Base-by-base conservation (phyloP, 2,888 invertebrate species). In the Ophion ventricosus region DNA sequence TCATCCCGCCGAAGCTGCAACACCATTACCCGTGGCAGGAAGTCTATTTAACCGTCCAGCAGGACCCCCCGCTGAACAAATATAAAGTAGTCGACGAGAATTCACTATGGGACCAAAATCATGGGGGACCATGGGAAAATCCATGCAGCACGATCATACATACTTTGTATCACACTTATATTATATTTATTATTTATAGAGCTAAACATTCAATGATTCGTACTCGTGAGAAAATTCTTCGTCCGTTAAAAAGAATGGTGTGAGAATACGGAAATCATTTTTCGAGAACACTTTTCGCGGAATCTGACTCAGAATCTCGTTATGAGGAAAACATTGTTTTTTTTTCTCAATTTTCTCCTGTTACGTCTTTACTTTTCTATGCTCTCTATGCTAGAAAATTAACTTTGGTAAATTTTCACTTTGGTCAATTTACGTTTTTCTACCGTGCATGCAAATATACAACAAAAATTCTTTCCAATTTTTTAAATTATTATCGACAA, bases 151-250 rank as follows among this genome's bases (percentile, higher is more conserved):
- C 20, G 2, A 26, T 7, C 54, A 59, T 20, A 25, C 40, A 14
- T 70, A 56, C 54, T 29, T 56, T 56, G 26, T 56, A 72, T 57
- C n/a, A n/a, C 70, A 57, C 63, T 73, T 56, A 1, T 4, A 72
- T 76, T 73, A 40, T 67, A 29, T 35, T 77, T 61, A 49, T 25
- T 43, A 76, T 67, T 70, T 49, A 25, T 49, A n/a, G 29, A 70
- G 43, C 79, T 64, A 70, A 74, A 64, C 75, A 74, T 70, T 70
- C 70, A 75, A 57, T 57, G 79, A 70, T 40, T 57, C 35, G 79
- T n/a, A 72, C 35, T 64, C 83, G 83, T 83, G 83, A 72, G 83
- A 83, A 59, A 76, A 72, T 73, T 74, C 40, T 54, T 43, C 7
- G 54, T 61, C 17, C 59, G 56, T 29, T 72, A 79, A 82, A 66